Conservation (phyloP, 1,140 invertebrate genomes). For the Helicoverpa zea region DNA sequence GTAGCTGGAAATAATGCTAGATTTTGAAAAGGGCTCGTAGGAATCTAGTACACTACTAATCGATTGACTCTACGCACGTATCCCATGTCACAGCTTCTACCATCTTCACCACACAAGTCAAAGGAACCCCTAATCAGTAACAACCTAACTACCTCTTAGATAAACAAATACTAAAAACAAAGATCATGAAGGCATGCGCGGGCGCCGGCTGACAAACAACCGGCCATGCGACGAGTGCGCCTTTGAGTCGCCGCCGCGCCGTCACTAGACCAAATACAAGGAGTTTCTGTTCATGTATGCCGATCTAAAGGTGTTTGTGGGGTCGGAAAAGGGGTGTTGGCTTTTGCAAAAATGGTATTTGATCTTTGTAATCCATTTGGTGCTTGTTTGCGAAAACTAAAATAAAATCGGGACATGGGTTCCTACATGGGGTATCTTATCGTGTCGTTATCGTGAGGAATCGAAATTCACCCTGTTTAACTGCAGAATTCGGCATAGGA, state of each 20-base stretch:
- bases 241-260: constrained; percentile 46
- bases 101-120: background rate
- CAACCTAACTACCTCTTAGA: background rate
- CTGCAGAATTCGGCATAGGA: too few species aligned
- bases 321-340: background rate
- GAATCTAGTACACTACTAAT: too few species aligned
- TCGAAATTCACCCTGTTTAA: too few species aligned
- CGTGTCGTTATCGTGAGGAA: too few species aligned
- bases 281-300: constrained; percentile 19
- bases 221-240: background rate
- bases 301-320: constrained; percentile 6
- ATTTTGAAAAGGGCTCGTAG: too few species aligned
- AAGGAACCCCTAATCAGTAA: constrained; percentile 23
- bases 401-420: too few species aligned
- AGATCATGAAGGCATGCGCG: constrained; percentile 39
- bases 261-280: constrained; percentile 27
- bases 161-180: constrained; percentile 40
- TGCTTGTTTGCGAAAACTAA: too few species aligned
- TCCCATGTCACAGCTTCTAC: too few species aligned
- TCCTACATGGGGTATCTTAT: too few species aligned
- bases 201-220: constrained; percentile 52
- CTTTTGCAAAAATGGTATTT: background rate
- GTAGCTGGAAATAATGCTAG: too few species aligned
- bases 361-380: too few species aligned
- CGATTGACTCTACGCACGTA: too few species aligned